Base-by-base conservation (phyloP, 2,888 invertebrate genomes). In the Pasiphila rectangulata region DNA sequence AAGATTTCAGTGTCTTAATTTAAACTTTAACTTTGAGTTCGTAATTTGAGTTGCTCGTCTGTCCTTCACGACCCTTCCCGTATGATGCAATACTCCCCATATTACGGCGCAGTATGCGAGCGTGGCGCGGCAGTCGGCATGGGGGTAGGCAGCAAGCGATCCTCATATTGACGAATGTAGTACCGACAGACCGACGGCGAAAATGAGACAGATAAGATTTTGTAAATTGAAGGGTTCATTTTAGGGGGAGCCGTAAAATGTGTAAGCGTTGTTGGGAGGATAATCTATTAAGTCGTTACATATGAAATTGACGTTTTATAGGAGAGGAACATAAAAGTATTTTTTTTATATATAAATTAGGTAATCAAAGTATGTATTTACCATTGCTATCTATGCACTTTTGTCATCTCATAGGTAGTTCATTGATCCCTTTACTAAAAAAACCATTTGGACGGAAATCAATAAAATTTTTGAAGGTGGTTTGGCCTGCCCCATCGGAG, bases 141-240 rank as follows among this genome's bases (percentile, higher is more conserved):
- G 0, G 24, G 24, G 10, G 12, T 10, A 12, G 25, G 5, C n/a
- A n/a, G 12, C 12, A 7, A 13, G 32, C 13, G 16, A 21, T 30
- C 27, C 17, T 7, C 46, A 47, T 46, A 52, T 46, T 45, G 49
- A 47, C 29, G 54, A 40, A 42, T 40, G 36, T 35, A 23, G 39
- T 46, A 48, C 43, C 45, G 40, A 49, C 36, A 15, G 21, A 9
- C 17, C 23, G 24, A 27, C 27, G 13, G 27, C 13, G 27, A 3
- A 27, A 13, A 27, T 27, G 27, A 7, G 32, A 38, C n/a, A 46
- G 40, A 40, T 35, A 35, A 46, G 7, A 29, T 35, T 35, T 29
- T 4, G 6, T 16, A 27, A 45, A 30, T 30, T 21, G 20, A 40
- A 12, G 39, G 46, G 35, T 27, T 13, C 6, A 23, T 27, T 35